phyloP scores from a whole-genome alignment of 2,888 invertebrate genomes.

The Augiades crinisus region DNA sequence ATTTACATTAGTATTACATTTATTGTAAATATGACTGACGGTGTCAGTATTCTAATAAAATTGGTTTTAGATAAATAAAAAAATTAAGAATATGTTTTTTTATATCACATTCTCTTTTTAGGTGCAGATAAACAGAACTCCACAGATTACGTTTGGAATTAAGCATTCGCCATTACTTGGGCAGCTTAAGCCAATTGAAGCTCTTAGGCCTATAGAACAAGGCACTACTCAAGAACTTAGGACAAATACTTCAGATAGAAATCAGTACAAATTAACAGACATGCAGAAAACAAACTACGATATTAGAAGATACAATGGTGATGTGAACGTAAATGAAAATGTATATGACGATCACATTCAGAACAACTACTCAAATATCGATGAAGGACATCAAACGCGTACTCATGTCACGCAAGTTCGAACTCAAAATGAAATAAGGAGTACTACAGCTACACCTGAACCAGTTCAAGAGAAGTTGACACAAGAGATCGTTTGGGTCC shows the following conservation, averaged over 20 bases:
- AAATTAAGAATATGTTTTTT: background rate
- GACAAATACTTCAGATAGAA: background rate
- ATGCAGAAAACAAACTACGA: conserved; percentile 9
- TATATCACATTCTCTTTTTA: conserved; percentile 35
- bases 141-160: conserved; percentile 88
- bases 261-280: conserved; percentile 8
- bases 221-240: conserved; percentile 29
- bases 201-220: conserved; percentile 39
- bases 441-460: conserved; percentile 63
- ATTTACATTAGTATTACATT: no score
- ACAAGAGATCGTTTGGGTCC: conserved; percentile 71
- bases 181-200: conserved; percentile 61
- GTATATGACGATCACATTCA: conserved; percentile 5
- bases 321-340: conserved; percentile 10
- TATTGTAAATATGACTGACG: no score
- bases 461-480: conserved; percentile 62
- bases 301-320: conserved; percentile 24
- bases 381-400: conserved; percentile 41
- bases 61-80: background rate
- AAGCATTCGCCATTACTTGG: conserved; percentile 91
- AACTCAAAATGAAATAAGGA: conserved; percentile 58
- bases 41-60: no score
- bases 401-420: conserved; percentile 61
- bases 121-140: conserved; percentile 63
- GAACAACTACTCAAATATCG: conserved; percentile 33